A percentile compares a stretch with the other conserved stretches of the same genome.
Conservation (phyloP, 1,140 invertebrate genomes). For the Anthonomus grandis region DNA sequence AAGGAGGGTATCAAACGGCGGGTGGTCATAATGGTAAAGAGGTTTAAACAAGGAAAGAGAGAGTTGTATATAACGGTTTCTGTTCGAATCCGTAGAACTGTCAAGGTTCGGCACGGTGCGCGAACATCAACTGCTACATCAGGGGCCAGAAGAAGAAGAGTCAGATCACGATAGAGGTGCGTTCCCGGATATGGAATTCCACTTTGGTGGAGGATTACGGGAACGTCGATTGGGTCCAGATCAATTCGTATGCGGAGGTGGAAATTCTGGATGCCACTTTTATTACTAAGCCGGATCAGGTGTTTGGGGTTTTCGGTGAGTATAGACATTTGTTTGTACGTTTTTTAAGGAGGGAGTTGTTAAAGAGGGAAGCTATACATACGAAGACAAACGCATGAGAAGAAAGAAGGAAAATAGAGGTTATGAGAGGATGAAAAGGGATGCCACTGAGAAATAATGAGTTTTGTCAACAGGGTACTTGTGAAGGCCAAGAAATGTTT, state of each 20-base stretch:
- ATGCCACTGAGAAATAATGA: no score
- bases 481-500: no score
- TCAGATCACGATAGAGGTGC: slow-evolving; percentile 73
- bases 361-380: no score
- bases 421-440: no score
- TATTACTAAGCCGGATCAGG: slow-evolving; percentile 66
- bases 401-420: no score
- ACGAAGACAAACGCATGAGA: no score
- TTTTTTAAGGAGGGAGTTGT: no score
- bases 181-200: slow-evolving; percentile 84
- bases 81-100: slow-evolving; percentile 20
- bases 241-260: slow-evolving; percentile 73
- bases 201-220: slow-evolving; percentile 86
- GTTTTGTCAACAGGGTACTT: no score
- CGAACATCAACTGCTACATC: slow-evolving; percentile 78
- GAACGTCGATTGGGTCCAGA: slow-evolving; percentile 76
- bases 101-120: slow-evolving; percentile 72
- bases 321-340: no score
- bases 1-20: slow-evolving; percentile 56
- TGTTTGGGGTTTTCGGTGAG: slow-evolving; percentile 47
- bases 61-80: no score
- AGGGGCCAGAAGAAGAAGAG: slow-evolving; percentile 70
- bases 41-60: not conserved
- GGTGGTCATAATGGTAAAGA: slow-evolving; percentile 37
- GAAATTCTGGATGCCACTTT: slow-evolving; percentile 70